Evolutionary conservation across 2,113 vertebrate species (phyloP).

Genomic region (Asarcornis scutulata): DNA sequence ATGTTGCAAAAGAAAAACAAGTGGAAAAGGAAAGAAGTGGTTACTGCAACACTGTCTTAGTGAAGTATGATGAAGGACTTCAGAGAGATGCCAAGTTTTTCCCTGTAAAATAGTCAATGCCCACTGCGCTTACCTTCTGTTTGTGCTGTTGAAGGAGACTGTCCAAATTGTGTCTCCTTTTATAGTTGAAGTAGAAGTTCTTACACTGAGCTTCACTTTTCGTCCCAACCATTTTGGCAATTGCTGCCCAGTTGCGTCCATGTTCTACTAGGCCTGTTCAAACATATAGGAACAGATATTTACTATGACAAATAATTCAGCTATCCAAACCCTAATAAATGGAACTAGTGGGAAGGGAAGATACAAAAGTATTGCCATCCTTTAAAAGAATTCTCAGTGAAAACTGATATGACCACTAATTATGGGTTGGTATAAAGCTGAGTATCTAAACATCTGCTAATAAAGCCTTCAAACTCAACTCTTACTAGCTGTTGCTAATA

Average conservation of each 20-base stretch:
- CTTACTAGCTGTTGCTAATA: background rate
- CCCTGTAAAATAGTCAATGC: background rate
- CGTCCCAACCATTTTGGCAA: constrained; percentile 98
- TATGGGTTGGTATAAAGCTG: background rate
- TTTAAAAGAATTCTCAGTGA: background rate
- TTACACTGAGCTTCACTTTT: constrained; percentile 99
- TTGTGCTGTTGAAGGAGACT: constrained; percentile 97
- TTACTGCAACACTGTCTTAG: background rate
- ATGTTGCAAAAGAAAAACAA: background rate
- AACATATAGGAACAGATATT: background rate
- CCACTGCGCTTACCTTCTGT: constrained; percentile 76
- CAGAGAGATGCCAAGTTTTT: background rate
- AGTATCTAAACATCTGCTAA: background rate
- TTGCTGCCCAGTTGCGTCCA: constrained; percentile 96
- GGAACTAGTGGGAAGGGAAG: background rate
- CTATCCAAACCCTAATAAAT: background rate
- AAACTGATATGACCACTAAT: background rate
- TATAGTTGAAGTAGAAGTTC: constrained; percentile 99
- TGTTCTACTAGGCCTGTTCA: constrained; percentile 92
- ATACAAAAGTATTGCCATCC: background rate
- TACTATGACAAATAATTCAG: background rate
- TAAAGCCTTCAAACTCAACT: background rate
- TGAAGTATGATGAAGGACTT: background rate
- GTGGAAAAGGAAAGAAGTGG: background rate
- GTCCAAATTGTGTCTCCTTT: constrained; percentile 95